phyloP scores from a whole-genome alignment of 2,888 invertebrate species.

The Disparrhopalites patrizii region DNA sequence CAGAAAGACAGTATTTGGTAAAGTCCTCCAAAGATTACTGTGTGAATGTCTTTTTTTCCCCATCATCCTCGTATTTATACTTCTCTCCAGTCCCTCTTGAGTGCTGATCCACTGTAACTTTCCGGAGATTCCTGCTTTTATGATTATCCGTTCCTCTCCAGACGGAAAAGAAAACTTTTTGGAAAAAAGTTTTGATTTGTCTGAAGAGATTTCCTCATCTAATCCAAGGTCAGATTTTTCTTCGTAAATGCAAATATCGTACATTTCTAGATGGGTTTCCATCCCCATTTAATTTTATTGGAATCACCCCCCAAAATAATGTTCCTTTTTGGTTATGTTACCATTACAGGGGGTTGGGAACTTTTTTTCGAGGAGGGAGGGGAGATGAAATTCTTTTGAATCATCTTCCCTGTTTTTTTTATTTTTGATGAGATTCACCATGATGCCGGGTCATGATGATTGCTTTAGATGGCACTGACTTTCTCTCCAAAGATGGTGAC shows the following conservation, averaged over 20 bases:
- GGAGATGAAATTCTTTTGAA: no score
- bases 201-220: not conserved
- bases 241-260: not conserved
- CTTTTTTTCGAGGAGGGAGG: no score
- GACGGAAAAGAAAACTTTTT: not conserved
- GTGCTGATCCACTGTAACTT: not conserved
- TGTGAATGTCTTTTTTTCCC: no score
- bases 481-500: constrained; percentile 45
- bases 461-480: constrained; percentile 48
- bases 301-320: no score
- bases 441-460: not conserved
- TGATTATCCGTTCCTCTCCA: not conserved
- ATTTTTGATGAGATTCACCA: not conserved
- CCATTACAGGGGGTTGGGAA: no score
- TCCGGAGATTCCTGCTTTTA: not conserved
- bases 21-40: no score
- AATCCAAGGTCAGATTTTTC: not conserved
- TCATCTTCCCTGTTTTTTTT: no score
- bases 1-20: no score
- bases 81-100: not conserved
- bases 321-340: no score
- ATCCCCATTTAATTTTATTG: no score
- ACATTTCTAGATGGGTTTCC: not conserved
- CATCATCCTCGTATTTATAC: not conserved
- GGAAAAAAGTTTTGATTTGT: not conserved